Percentiles rank a stretch among this genome's conserved stretches.
These are phyloP conservation scores for Tenebrio molitor DNA, from an alignment of 1,140 invertebrate genomes.

Conservation along the genomic window DNA sequence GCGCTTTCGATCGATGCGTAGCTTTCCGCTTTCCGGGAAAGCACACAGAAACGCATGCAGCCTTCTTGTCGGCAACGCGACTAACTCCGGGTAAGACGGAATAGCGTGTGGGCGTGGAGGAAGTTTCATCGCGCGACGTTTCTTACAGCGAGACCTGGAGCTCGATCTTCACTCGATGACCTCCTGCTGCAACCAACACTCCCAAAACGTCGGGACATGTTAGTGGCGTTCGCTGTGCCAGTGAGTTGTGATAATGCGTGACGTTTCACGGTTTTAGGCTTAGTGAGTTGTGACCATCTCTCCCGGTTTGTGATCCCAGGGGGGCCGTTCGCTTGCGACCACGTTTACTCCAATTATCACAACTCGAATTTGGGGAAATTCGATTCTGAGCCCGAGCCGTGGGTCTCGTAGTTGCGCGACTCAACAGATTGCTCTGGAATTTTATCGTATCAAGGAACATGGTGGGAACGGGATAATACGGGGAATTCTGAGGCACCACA, in stretches of 20 bases:
- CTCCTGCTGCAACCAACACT: slow-evolving; percentile 26
- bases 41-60: slow-evolving; percentile 33
- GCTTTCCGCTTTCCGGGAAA: slow-evolving; percentile 39
- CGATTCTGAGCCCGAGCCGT: too few relatives aligned
- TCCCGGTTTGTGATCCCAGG: slow-evolving; percentile 6
- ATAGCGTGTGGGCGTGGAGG: slow-evolving; percentile 39
- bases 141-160: slow-evolving; percentile 25
- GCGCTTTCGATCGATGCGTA: slow-evolving; percentile 42
- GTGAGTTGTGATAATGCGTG: slow-evolving; percentile 65
- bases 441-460: too few relatives aligned
- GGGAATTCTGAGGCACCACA: too few relatives aligned
- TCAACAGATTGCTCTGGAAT: slow-evolving; percentile 29
- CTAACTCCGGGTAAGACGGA: slow-evolving; percentile 38
- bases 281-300: slow-evolving; percentile 8
- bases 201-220: slow-evolving; percentile 31
- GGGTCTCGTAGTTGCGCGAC: background rate
- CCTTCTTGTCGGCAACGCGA: slow-evolving; percentile 45
- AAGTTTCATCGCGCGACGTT: slow-evolving; percentile 12
- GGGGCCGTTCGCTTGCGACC: background rate
- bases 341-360: too few relatives aligned
- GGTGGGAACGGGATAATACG: too few relatives aligned
- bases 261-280: slow-evolving; percentile 17
- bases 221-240: slow-evolving; percentile 67
- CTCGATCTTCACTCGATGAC: slow-evolving; percentile 44
- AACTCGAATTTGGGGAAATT: too few relatives aligned